Base-by-base conservation (phyloP, 2,113 vertebrate species). In the Micronisus gabar region DNA sequence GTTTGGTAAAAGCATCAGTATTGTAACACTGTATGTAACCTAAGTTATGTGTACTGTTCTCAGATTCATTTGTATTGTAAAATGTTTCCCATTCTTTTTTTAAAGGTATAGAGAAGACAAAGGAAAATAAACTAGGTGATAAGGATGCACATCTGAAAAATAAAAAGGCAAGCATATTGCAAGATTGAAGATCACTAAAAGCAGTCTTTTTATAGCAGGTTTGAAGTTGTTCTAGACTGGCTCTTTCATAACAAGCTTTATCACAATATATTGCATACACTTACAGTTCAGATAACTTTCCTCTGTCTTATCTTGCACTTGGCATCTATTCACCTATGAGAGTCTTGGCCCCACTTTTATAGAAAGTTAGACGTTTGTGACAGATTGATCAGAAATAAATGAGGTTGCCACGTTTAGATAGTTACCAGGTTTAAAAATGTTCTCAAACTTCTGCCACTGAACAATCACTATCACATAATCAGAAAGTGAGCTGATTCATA, bases 151-250 rank as follows among this genome's bases (percentile, higher is more conserved):
- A 53, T 50, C 83, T 95, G 94, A 75, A 75, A 91, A 94, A 82
- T 73, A 58, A 87, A 91, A 95, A 97, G 97, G 97, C 95, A 97
- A 96, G 97, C 45, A 10, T 84, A 45, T 41, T 85, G 0, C 87
- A 66, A 81, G 53, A 75, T 34, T 66, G 65, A 75, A 68, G 80
- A 80, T 13, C 8, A 61, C 48, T 93, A 40, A 87, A 92, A 91
- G 7, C 50, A 73, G 20, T 72, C 18, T 73, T 87, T 70, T 38
- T 76, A 3, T 66, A 41, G 59, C 40, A 78, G 75, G 34, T 90
- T 96, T 78, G 55, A 78, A 87, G 21, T 48, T 53, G 27, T 55
- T 84, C 21, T 2, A 45, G n/a, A 25, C 11, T 74, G 47, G 3
- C 25, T 84, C 5, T 93, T 93, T 61, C 7, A 3, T 55, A 45